Evolutionary conservation across 2,797 vertebrate species (phyloP).

Genomic region (Ctenochaetus hawaiiensis): DNA sequence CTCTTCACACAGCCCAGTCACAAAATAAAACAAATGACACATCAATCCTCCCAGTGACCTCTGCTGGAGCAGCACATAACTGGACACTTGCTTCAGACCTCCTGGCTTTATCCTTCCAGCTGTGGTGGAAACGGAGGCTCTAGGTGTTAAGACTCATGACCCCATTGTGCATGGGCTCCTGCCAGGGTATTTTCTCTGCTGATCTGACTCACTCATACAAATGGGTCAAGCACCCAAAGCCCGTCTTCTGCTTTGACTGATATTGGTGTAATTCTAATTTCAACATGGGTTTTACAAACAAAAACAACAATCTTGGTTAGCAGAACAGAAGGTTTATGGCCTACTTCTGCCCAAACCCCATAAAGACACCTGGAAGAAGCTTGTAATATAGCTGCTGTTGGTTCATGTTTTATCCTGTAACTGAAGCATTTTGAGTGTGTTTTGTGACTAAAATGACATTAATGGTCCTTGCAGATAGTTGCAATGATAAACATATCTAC

Average conservation of each 20-base stretch:
- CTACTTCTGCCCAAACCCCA: too few relatives aligned
- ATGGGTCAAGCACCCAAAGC: constrained; percentile 66
- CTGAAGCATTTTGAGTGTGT: background rate
- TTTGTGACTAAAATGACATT: background rate
- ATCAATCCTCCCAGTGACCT: constrained; percentile 32
- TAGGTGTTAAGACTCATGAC: constrained; percentile 72
- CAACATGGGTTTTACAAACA: constrained; percentile 6
- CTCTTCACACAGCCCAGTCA: constrained; percentile 25
- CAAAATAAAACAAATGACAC: constrained; percentile 46
- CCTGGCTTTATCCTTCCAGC: constrained; percentile 41
- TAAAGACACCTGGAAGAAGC: background rate
- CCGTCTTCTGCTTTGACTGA: constrained; percentile 57
- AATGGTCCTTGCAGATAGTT: background rate
- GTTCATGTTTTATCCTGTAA: background rate
- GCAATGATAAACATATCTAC: background rate
- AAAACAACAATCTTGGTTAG: background rate
- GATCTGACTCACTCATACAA: constrained; percentile 65
- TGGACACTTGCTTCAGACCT: constrained; percentile 36
- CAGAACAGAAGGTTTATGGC: background rate
- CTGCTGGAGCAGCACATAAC: constrained; percentile 30
- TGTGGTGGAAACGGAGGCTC: constrained; percentile 53
- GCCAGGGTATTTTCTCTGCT: constrained; percentile 56
- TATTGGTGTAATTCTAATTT: constrained; percentile 24
- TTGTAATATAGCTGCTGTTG: background rate
- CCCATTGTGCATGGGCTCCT: constrained; percentile 62